Base-by-base conservation (phyloP, 1,140 invertebrate genomes). In the Batillaria attramentaria region DNA sequence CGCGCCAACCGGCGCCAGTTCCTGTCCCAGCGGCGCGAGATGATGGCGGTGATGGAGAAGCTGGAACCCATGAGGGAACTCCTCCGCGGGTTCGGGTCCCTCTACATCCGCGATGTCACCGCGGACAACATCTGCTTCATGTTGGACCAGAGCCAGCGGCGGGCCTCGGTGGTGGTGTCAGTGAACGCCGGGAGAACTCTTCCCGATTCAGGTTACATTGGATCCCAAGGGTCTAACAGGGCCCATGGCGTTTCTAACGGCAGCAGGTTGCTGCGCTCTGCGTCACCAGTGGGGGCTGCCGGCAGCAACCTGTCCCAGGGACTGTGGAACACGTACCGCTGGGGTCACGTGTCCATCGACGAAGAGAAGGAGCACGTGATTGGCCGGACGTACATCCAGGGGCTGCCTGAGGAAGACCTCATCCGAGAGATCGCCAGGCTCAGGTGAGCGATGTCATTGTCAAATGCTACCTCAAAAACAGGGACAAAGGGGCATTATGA, bases 391-490 rank as follows among this genome's bases (percentile, higher is more conserved):
- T 83, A 83, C 46, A 68, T 80, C 5, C 46, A 72, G n/a, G 68
- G 72, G 1, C 76, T 81, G 33, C 28, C 72, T 28, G 79, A 83
- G 0, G 43, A 72, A 24, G 60, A 68, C 20, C 75, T 84, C 0
- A 81, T 78, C 66, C 79, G 70, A n/a, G 84, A 86, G 70, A 79
- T 80, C 16, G 83, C 80, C 8, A 81, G 77, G 69, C 70, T 86
- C 3, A 81, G 81, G 84, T 86, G 72, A 81, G 42, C 35, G 42
- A n/a, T n/a, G n/a, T n/a, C n/a, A n/a, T n/a, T n/a, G n/a, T n/a
- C n/a, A n/a, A n/a, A n/a, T n/a, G n/a, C n/a, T n/a, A n/a, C n/a
- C n/a, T n/a, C n/a, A n/a, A n/a, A n/a, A n/a, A n/a, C n/a, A n/a
- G n/a, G n/a, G n/a, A n/a, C n/a, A n/a, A n/a, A n/a, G n/a, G n/a